Evolutionary conservation across 2,797 vertebrate species (phyloP).

Genomic region (Choloepus didactylus): DNA sequence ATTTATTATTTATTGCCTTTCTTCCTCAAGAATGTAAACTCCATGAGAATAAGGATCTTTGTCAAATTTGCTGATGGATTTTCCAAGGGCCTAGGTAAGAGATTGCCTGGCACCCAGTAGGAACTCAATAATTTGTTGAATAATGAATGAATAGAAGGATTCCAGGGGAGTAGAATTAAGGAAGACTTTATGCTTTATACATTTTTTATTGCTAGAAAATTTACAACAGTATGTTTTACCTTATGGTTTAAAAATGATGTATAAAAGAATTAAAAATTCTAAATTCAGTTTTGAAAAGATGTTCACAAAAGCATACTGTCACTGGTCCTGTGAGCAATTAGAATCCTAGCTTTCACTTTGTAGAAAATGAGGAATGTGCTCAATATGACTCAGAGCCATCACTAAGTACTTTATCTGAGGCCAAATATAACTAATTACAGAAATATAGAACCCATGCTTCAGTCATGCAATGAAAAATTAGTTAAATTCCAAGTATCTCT

Average conservation of each 20-base stretch:
- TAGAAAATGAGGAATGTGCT: not conserved
- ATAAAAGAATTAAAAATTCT: slow-evolving; percentile 15
- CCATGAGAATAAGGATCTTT: not conserved
- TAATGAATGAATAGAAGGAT: not conserved
- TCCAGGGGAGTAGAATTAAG: not conserved
- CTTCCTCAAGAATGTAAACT: not conserved
- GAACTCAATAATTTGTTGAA: not conserved
- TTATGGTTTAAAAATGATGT: slow-evolving; percentile 36
- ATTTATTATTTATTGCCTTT: not conserved
- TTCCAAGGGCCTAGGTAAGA: not conserved
- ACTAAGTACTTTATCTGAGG: not conserved
- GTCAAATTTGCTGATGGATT: not conserved
- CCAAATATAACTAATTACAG: not conserved
- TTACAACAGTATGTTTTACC: not conserved
- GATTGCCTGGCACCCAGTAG: not conserved
- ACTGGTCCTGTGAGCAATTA: not conserved
- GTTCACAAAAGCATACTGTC: not conserved
- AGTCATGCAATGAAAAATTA: not conserved
- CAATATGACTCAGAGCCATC: not conserved
- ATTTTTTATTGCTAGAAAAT: not conserved
- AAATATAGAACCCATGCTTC: not conserved
- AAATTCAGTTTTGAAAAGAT: slow-evolving; percentile 19
- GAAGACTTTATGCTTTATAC: not conserved
- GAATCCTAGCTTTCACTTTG: not conserved
- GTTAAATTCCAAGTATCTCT: not conserved